Conservation (phyloP, 2,888 invertebrate species). For the Selenia dentaria region DNA sequence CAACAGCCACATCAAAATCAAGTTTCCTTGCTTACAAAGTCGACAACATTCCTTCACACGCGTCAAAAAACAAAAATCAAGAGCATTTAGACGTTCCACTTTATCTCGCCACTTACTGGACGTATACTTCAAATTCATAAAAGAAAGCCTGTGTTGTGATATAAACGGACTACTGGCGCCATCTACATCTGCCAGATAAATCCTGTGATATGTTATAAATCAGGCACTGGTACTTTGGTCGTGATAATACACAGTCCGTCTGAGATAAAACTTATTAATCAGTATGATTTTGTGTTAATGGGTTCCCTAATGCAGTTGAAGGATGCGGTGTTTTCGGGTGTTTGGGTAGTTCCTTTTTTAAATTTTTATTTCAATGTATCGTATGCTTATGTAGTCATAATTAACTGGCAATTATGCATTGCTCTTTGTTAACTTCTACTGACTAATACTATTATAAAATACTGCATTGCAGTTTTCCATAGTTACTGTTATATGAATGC, state of each 20-base stretch:
- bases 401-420: too few species aligned
- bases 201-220: conserved; percentile 26
- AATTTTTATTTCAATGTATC: conserved; percentile 8
- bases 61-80: conserved; percentile 40
- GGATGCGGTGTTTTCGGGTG: conserved; percentile 42
- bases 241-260: conserved; percentile 48
- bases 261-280: conserved; percentile 62
- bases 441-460: too few species aligned
- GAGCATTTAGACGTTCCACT: conserved; percentile 37
- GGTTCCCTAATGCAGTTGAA: conserved; percentile 58
- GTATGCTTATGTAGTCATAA: too few species aligned
- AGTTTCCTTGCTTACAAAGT: conserved; percentile 17
- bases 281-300: conserved; percentile 55
- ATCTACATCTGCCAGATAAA: conserved; percentile 35
- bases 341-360: conserved; percentile 31
- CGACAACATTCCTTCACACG: conserved; percentile 32
- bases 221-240: conserved; percentile 10
- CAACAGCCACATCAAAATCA: conserved; percentile 20
- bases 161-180: conserved; percentile 39
- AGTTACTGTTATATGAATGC: too few species aligned
- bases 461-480: too few species aligned
- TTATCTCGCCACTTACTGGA: conserved; percentile 42
- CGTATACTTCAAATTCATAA: conserved; percentile 50
- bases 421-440: too few species aligned
- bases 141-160: conserved; percentile 46